Conservation (phyloP, 2,888 invertebrate species). For the Colostygia pectinataria region DNA sequence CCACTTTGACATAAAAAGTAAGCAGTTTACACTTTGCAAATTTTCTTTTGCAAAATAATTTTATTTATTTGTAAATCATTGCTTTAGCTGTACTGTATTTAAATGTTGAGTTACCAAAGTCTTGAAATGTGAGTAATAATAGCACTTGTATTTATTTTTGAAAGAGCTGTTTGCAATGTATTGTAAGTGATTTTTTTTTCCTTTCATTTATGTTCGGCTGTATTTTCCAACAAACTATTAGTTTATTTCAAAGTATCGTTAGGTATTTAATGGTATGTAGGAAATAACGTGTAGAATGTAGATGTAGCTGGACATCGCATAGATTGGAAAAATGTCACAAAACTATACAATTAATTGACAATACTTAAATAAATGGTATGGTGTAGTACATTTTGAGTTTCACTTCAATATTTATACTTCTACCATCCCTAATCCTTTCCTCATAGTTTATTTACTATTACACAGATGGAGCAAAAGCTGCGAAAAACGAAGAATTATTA, state of each 20-base stretch:
- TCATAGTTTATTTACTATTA: too few relatives aligned
- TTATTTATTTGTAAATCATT: conserved; percentile 48
- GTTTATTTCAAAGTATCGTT: conserved; percentile 25
- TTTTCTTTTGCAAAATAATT: conserved; percentile 39
- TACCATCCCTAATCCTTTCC: too few relatives aligned
- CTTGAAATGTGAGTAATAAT: conserved; percentile 42
- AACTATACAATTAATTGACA: conserved; percentile 66
- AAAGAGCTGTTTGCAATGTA: conserved; percentile 34
- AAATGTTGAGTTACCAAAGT: conserved; percentile 77
- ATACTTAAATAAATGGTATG: conserved; percentile 75
- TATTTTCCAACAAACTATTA: conserved; percentile 21
- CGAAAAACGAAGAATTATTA: not conserved
- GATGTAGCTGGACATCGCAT: conserved; percentile 21
- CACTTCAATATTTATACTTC: conserved; percentile 10
- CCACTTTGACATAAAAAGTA: conserved; percentile 4
- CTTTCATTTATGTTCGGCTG: conserved; percentile 27
- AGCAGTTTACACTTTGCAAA: conserved; percentile 43
- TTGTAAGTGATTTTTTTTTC: conserved; percentile 32
- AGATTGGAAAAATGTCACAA: conserved; percentile 22
- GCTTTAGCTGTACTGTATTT: conserved; percentile 59
- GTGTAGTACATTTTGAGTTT: conserved; percentile 56
- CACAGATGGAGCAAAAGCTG: conserved; percentile 1
- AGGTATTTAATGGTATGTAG: conserved; percentile 13
- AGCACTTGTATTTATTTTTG: conserved; percentile 31
- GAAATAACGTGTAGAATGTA: conserved; percentile 17